Percentiles rank a stretch among this genome's conserved stretches.
Evolutionary conservation across 2,797 vertebrate species (phyloP).

Genomic region (Rhabdophis nuchalis): DNA sequence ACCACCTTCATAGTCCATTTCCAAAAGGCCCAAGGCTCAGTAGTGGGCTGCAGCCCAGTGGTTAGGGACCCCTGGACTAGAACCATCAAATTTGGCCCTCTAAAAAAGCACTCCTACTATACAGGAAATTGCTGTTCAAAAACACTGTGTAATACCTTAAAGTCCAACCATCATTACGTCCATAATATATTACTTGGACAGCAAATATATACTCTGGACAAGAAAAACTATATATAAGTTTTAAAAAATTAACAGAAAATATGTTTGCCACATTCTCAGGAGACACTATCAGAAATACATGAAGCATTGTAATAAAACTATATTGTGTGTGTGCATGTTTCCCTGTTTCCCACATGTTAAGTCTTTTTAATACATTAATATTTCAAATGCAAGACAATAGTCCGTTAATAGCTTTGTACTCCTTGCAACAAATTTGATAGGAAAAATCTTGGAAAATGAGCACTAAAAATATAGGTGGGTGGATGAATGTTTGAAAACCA

Average conservation of each 20-base stretch:
- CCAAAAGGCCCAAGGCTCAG: too few relatives aligned
- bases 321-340: not conserved
- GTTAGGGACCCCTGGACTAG: not conserved
- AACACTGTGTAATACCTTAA: not conserved
- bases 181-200: not conserved
- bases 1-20: too few relatives aligned
- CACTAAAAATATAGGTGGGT: not conserved
- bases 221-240: not conserved
- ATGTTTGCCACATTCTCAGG: not conserved
- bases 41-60: too few relatives aligned
- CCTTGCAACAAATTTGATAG: not conserved
- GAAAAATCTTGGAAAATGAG: not conserved
- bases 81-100: not conserved
- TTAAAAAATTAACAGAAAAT: not conserved
- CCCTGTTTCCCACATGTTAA: not conserved
- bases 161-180: not conserved
- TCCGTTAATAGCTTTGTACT: not conserved
- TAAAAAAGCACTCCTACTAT: not conserved
- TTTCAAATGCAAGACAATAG: not conserved
- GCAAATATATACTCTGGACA: not conserved
- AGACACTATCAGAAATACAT: not conserved
- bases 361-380: not conserved
- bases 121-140: not conserved
- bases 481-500: not conserved
- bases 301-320: not conserved